phyloP scores from a whole-genome alignment of 2,888 invertebrate genomes.

The Geophilus truncorum region DNA sequence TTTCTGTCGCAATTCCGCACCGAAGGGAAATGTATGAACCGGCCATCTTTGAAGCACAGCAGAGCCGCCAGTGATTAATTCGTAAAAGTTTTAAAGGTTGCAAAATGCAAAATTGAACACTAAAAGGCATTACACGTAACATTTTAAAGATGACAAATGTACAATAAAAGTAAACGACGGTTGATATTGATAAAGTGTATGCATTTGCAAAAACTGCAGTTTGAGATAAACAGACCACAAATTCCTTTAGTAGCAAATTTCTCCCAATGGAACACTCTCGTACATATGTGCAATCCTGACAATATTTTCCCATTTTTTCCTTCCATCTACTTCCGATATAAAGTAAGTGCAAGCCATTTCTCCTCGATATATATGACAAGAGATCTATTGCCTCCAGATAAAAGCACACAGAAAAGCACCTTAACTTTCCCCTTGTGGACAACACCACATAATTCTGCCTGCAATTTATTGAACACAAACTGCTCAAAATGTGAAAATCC shows the following conservation, averaged over 20 bases:
- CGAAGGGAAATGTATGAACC: no score
- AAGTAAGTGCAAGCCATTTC: constrained; percentile 10
- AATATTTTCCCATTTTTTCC: background rate
- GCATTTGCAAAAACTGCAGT: background rate
- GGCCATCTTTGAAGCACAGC: no score
- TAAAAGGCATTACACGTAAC: no score
- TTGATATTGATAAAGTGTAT: background rate
- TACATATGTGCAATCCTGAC: background rate
- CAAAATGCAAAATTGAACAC: no score
- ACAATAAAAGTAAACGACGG: no score
- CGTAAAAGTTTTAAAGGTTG: no score
- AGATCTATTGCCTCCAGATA: constrained; percentile 10
- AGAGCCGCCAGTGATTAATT: no score
- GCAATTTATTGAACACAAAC: background rate
- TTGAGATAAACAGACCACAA: background rate
- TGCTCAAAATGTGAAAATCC: background rate
- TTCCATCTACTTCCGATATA: constrained; percentile 4
- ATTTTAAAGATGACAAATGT: no score
- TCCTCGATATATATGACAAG: constrained; percentile 5
- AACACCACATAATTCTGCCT: background rate
- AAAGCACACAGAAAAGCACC: constrained; percentile 1
- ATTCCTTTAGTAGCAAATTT: background rate
- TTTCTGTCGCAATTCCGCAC: no score
- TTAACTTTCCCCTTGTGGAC: background rate
- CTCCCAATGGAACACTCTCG: background rate